A percentile compares a stretch with the other conserved stretches of the same genome.
phyloP scores from a whole-genome alignment of 2,113 vertebrate genomes.

The Phylloscopus whistleri region DNA sequence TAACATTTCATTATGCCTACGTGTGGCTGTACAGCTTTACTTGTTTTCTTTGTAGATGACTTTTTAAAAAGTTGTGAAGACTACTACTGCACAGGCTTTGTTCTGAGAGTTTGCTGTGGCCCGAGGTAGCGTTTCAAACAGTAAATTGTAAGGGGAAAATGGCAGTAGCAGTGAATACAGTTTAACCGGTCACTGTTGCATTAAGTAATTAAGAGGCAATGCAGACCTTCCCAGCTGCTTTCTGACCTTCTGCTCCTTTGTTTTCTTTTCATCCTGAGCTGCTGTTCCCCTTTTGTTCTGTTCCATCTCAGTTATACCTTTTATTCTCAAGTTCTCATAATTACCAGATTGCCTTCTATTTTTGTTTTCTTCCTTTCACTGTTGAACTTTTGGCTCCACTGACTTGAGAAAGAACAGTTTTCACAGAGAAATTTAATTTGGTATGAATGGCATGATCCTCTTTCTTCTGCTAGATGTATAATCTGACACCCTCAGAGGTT shows the following conservation, averaged over 20 bases:
- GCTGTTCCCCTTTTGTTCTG: neutral
- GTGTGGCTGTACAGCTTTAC: neutral
- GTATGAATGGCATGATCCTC: neutral
- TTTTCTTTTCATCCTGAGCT: neutral
- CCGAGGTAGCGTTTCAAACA: neutral
- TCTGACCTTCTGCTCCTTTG: neutral
- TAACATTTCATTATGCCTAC: neutral
- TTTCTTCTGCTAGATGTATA: neutral
- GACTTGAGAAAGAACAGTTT: neutral
- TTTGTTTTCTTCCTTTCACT: neutral
- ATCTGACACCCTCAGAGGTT: neutral
- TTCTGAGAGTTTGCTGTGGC: neutral
- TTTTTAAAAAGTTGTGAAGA: neutral
- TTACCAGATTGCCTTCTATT: neutral
- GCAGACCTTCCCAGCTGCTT: neutral
- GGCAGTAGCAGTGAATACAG: neutral
- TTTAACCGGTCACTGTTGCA: neutral
- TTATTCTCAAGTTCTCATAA: neutral
- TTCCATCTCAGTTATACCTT: neutral
- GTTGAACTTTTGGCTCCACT: neutral
- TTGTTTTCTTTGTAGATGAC: neutral
- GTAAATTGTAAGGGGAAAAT: neutral
- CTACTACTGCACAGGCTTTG: neutral
- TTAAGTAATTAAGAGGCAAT: neutral
- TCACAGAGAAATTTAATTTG: neutral